A percentile compares a stretch with the other conserved stretches of the same genome.
Evolutionary conservation across 2,113 vertebrate genomes (phyloP).

Genomic region (Nothobranchius furzeri): DNA sequence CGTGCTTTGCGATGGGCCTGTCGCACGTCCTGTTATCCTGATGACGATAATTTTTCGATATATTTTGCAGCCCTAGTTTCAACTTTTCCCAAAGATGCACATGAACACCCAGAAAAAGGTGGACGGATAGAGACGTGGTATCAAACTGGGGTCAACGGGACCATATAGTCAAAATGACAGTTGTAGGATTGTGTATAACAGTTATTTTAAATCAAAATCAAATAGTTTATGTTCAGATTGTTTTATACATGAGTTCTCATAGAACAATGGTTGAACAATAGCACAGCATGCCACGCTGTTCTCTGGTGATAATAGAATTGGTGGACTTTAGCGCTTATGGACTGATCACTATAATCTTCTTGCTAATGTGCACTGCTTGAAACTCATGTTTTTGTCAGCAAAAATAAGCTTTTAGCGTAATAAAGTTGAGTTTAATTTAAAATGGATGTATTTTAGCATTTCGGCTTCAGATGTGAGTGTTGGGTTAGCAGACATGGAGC

Average conservation of each 20-base stretch:
- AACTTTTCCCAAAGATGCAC: neutral
- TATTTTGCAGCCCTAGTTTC: conserved; percentile 12
- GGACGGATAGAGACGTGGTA: conserved; percentile 2
- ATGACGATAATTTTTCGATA: no score
- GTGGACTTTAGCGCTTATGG: neutral
- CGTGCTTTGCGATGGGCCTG: no score
- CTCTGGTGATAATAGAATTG: neutral
- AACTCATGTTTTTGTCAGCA: neutral
- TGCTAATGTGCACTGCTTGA: neutral
- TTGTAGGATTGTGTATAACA: neutral
- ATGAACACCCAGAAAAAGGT: conserved; percentile 11
- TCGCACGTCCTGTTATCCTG: no score
- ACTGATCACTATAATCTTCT: conserved; percentile 8
- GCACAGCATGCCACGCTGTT: neutral
- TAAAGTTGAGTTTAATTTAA: neutral
- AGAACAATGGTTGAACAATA: neutral
- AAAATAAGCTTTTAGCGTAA: neutral
- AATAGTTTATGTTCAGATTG: neutral
- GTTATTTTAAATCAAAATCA: neutral
- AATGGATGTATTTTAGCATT: neutral
- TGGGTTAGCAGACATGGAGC: neutral
- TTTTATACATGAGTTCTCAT: neutral
- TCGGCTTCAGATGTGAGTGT: neutral
- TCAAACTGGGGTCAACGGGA: neutral
- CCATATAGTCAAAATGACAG: neutral